phyloP scores from a whole-genome alignment of 2,113 vertebrate genomes.

The Platichthys flesus region DNA sequence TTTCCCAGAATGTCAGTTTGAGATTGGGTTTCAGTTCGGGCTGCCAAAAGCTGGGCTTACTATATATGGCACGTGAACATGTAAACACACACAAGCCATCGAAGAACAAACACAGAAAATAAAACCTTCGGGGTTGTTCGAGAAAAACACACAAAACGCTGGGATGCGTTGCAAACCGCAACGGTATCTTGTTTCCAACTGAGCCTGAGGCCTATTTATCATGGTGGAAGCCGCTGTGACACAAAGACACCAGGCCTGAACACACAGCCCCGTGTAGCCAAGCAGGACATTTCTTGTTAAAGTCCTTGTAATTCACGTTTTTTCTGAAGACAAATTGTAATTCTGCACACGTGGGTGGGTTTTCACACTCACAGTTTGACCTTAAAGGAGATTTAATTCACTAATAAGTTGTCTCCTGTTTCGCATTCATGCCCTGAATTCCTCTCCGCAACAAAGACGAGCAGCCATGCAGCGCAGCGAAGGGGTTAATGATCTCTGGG shows the following conservation, averaged over 20 bases:
- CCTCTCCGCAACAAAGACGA: slow-evolving; percentile 61
- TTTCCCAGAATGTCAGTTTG: slow-evolving; percentile 54
- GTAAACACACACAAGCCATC: slow-evolving; percentile 42
- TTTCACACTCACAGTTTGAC: slow-evolving; percentile 51
- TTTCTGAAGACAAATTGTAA: slow-evolving; percentile 3
- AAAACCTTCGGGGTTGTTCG: slow-evolving; percentile 20
- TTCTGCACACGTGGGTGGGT: not conserved
- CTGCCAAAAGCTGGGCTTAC: slow-evolving; percentile 32
- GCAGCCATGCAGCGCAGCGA: slow-evolving; percentile 49
- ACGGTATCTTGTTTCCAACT: slow-evolving; percentile 52
- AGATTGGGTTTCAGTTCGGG: slow-evolving; percentile 54
- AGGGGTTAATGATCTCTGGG: slow-evolving; percentile 77
- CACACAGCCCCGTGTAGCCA: slow-evolving; percentile 20
- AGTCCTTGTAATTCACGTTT: slow-evolving; percentile 29
- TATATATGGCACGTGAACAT: slow-evolving; percentile 35
- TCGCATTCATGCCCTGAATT: slow-evolving; percentile 48
- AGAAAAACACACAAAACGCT: slow-evolving; percentile 39
- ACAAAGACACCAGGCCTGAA: slow-evolving; percentile 10
- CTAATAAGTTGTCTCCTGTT: slow-evolving; percentile 20
- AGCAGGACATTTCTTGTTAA: slow-evolving; percentile 37
- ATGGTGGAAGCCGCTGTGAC: slow-evolving; percentile 27
- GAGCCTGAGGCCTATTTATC: slow-evolving; percentile 36
- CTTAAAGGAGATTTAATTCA: slow-evolving; percentile 39
- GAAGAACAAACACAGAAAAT: slow-evolving; percentile 12
- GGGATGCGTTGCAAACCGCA: slow-evolving; percentile 55